These are phyloP conservation scores for Drosophila lowei DNA, from an alignment of 1,140 invertebrate genomes.

Conservation along the genomic window DNA sequence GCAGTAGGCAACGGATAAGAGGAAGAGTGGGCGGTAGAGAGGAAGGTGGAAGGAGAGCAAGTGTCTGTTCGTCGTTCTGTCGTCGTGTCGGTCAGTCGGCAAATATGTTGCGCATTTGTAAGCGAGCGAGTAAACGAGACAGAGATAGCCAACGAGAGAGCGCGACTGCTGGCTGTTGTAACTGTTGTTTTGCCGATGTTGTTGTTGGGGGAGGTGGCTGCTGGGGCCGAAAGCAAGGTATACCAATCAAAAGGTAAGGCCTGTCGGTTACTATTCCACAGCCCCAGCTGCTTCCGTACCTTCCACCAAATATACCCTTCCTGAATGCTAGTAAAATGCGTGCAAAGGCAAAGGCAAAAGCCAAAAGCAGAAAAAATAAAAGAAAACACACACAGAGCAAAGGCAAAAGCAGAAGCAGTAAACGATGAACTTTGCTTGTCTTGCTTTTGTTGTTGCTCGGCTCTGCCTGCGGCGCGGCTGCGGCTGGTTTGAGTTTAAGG, in stretches of 20 bases:
- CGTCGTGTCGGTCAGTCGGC: slow-evolving; percentile 64
- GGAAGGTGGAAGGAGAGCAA: slow-evolving; percentile 21
- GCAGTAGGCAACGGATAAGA: slow-evolving; percentile 5
- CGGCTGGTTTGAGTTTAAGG: slow-evolving; percentile 44
- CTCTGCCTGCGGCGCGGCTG: slow-evolving; percentile 8
- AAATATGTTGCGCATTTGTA: slow-evolving; percentile 78
- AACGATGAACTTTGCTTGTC: slow-evolving; percentile 77
- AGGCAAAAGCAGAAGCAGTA: slow-evolving; percentile 52
- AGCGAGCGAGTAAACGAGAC: slow-evolving; percentile 10
- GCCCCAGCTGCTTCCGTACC: no score
- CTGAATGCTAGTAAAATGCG: slow-evolving; percentile 65
- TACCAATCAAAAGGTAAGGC: no score
- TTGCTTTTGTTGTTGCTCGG: slow-evolving; percentile 52
- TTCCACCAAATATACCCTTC: no score
- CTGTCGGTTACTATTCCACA: no score
- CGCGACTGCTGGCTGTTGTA: slow-evolving; percentile 55
- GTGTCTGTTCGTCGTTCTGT: slow-evolving; percentile 42
- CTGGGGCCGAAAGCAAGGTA: slow-evolving; percentile 7
- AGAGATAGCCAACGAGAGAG: slow-evolving; percentile 21
- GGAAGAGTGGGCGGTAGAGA: slow-evolving; percentile 42
- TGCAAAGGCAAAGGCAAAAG: slow-evolving; percentile 50
- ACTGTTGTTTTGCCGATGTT: slow-evolving; percentile 64
- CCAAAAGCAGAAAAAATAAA: slow-evolving; percentile 10
- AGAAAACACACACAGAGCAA: slow-evolving; percentile 25
- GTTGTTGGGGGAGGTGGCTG: slow-evolving; percentile 29